Percentiles rank a stretch among this genome's conserved stretches.
Evolutionary conservation across 2,888 invertebrate genomes (phyloP).

Genomic region (Panorpa germanica): DNA sequence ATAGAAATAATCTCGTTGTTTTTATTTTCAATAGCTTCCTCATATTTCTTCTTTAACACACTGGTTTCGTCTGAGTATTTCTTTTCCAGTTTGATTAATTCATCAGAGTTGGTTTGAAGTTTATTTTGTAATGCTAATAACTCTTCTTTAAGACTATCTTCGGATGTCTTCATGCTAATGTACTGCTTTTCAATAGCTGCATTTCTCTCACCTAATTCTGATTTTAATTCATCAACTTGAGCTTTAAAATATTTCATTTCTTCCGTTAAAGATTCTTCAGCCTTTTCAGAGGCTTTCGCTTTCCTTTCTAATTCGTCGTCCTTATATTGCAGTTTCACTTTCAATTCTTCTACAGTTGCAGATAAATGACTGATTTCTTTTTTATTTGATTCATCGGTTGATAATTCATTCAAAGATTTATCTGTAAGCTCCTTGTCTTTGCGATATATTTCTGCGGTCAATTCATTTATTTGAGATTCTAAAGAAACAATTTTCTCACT

Average conservation of each 20-base stretch:
- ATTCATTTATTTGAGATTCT: no score
- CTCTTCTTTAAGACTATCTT: conserved; percentile 11
- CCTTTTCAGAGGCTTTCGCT: conserved; percentile 2
- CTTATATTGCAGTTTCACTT: no score
- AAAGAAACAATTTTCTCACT: no score
- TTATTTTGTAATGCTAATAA: conserved; percentile 9
- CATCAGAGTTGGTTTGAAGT: conserved; percentile 7
- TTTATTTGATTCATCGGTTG: no score
- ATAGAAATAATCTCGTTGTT: conserved; percentile 16
- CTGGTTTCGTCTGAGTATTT: conserved; percentile 5
- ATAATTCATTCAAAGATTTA: no score
- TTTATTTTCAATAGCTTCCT: conserved; percentile 10
- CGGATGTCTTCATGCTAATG: conserved; percentile 18
- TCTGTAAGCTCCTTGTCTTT: no score
- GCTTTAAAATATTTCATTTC: conserved; percentile 10
- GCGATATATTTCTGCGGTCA: no score
- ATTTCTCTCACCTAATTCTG: conserved; percentile 19
- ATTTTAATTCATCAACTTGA: conserved; percentile 29
- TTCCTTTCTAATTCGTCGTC: no score
- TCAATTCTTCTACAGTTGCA: conserved; percentile 5
- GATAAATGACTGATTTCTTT: no score
- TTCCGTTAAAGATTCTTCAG: conserved; percentile 8
- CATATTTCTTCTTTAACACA: conserved; percentile 9
- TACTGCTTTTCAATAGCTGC: conserved; percentile 18
- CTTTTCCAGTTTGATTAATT: no score